phyloP scores from a whole-genome alignment of 2,888 invertebrate species.

The Terebella lapidaria region DNA sequence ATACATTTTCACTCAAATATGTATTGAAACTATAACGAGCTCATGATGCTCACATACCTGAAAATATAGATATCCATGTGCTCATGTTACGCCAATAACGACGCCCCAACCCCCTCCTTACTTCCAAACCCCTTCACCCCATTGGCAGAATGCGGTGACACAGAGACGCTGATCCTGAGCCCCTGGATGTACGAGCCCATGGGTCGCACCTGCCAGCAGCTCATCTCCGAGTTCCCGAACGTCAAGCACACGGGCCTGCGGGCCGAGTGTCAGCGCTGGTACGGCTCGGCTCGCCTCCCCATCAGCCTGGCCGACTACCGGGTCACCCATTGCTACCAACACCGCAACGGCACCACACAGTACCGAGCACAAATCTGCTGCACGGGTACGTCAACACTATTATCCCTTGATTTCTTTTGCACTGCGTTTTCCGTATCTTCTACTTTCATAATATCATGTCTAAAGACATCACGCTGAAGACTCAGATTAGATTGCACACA shows the following conservation, averaged over 20 bases:
- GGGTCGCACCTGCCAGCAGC: not conserved
- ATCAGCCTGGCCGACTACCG: not conserved
- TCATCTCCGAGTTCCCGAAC: not conserved
- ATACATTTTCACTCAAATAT: too few relatives aligned
- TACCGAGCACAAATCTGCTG: not conserved
- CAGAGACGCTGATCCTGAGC: not conserved
- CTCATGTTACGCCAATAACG: too few relatives aligned
- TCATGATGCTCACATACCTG: too few relatives aligned
- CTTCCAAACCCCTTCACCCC: too few relatives aligned
- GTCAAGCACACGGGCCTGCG: not conserved
- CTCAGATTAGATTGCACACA: too few relatives aligned
- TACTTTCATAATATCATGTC: too few relatives aligned
- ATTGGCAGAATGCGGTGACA: not conserved
- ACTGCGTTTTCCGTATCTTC: too few relatives aligned
- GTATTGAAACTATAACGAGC: too few relatives aligned
- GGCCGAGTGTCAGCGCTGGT: slow-evolving; percentile 1
- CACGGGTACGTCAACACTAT: not conserved
- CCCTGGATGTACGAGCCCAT: not conserved
- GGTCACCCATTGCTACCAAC: not conserved
- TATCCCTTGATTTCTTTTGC: too few relatives aligned
- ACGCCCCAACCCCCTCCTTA: too few relatives aligned
- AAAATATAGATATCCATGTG: too few relatives aligned
- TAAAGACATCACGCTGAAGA: too few relatives aligned
- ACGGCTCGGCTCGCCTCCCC: not conserved
- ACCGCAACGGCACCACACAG: not conserved